Evolutionary conservation across 1,140 invertebrate genomes (phyloP), one percentile per base, ranked within the genome.

Genomic region (Bombus terrestris): DNA sequence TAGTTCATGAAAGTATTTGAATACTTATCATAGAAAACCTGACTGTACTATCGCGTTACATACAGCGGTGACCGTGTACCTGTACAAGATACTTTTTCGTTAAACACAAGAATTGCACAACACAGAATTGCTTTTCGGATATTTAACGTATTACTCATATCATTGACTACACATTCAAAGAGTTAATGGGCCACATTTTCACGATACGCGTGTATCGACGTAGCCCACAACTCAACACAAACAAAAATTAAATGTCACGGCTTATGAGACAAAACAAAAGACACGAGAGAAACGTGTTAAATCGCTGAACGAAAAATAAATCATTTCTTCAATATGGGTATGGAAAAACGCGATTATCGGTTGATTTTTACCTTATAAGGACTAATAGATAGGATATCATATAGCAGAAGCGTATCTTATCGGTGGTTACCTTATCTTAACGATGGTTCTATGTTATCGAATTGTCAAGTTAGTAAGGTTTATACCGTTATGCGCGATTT

Each of bases 341-440:
- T 41, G 10, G 41, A 18, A 22, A 72, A 74, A 57, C 12, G 35
- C 43, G 18, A 78, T 85, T 35, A 35, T 13, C 37, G 3, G 41
- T 72, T 35, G 59, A 64, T 37, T 18, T 69, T 9, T 47, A 39
- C 72, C 80, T 64, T 89, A 78, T 81, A 89, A 86, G 87, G 84
- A 37, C n/a, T 35, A 59, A 12, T 12, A 37, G 22, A 59, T 28
- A 25, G 25, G 86, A 82, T 84, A 89, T 90, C 89, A 35, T 9
- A 28, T 22, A 2, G 18, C 37, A 15, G 39, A 10, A 18, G 3
- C 15, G 43, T 88, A 90, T 90, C 89, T 90, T 90, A 90, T 90
- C 89, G n/a, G 25, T 68, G 57, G 32, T 47, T 15, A 18, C 43
- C 15, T 47, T 88, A 90, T 90, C 89, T 90, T 88, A 90, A 90